These are phyloP conservation scores for Chaetodon trifascialis DNA, from an alignment of 2,113 vertebrate genomes.

Conservation along the genomic window DNA sequence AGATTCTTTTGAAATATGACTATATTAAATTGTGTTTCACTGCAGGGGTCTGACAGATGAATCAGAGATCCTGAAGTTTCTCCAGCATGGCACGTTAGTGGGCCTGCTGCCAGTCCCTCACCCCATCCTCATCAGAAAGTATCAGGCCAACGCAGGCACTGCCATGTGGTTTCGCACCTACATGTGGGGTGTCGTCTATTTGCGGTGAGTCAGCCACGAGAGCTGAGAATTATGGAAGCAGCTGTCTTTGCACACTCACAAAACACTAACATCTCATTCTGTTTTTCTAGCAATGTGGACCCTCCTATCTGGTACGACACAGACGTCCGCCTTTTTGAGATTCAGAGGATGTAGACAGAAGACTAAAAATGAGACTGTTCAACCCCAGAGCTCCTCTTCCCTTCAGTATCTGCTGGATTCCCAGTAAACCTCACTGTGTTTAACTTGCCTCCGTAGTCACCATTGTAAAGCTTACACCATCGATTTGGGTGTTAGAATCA, in stretches of 20 bases:
- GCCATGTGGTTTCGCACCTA: constrained; percentile 99
- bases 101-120: constrained; percentile 97
- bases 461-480: constrained; percentile 21
- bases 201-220: constrained; percentile 87
- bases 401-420: constrained; percentile 55
- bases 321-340: constrained; percentile 98
- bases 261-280: constrained; percentile 16
- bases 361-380: constrained; percentile 27
- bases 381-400: constrained; percentile 17
- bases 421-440: constrained; percentile 62
- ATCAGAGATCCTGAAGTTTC: constrained; percentile 96
- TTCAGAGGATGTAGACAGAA: constrained; percentile 91
- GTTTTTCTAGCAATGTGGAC: constrained; percentile 92
- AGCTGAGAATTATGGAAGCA: not conserved
- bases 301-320: constrained; percentile 99
- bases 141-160: constrained; percentile 97
- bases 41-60: constrained; percentile 96
- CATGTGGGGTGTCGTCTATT: constrained; percentile 99
- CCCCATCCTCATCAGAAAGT: constrained; percentile 98
- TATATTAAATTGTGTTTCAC: not conserved
- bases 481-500: not conserved
- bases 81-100: constrained; percentile 97
- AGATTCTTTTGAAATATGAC: not conserved
- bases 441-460: constrained; percentile 41
- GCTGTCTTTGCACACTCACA: not conserved